phyloP scores from a whole-genome alignment of 1,140 invertebrate genomes.

The Drosophila leontia region DNA sequence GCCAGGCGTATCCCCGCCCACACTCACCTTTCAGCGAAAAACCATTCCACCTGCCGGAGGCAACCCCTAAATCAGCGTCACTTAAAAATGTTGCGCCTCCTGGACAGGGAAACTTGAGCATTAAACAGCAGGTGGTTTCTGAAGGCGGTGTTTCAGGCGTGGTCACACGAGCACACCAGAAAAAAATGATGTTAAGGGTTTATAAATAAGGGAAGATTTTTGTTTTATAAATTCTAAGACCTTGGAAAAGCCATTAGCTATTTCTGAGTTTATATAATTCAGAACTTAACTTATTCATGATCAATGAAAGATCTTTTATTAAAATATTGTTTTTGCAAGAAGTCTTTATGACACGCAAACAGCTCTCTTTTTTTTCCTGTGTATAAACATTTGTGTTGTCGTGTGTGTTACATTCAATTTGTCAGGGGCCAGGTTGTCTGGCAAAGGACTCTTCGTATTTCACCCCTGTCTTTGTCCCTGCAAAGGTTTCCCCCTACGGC shows the following conservation, averaged over 20 bases:
- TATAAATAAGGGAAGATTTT: not conserved
- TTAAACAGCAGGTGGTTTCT: constrained; percentile 80
- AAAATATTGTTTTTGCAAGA: not conserved
- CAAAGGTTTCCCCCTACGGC: constrained; percentile 49
- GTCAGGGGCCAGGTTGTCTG: constrained; percentile 44
- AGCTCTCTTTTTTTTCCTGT: not conserved
- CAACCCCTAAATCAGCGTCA: constrained; percentile 76
- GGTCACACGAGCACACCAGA: not conserved
- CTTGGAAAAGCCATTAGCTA: no score
- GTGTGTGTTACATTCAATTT: constrained; percentile 46
- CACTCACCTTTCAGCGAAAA: not conserved
- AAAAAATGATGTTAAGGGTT: not conserved
- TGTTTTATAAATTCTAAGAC: no score
- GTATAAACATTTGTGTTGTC: constrained; percentile 2
- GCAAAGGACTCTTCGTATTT: constrained; percentile 15
- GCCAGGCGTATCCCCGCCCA: constrained; percentile 11
- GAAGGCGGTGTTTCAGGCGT: constrained; percentile 25
- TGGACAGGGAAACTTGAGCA: constrained; percentile 43
- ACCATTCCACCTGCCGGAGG: not conserved
- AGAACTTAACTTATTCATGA: not conserved
- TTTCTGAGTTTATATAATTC: no score
- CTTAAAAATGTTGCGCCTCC: constrained; percentile 76
- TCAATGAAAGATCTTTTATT: not conserved
- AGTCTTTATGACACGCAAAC: no score
- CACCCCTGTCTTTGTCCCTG: constrained; percentile 17